Base-by-base conservation (phyloP, 2,888 invertebrate genomes). In the Beris chalybata region DNA sequence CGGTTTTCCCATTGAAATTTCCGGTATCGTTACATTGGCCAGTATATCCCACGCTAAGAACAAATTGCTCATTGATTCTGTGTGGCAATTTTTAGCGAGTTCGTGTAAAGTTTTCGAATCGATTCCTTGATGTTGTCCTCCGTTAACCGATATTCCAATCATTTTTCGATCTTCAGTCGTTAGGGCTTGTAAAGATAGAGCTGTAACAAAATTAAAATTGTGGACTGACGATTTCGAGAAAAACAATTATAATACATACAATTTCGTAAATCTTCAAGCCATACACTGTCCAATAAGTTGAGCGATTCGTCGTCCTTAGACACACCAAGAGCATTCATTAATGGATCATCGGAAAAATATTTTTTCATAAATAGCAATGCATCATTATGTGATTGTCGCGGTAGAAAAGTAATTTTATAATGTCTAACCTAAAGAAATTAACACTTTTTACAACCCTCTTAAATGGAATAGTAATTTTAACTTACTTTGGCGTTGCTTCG, bases 291-390 rank as follows among this genome's bases (percentile, higher is more conserved):
- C 12, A 58, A 4, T 30, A 58, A 22, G 5, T 47, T 11, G 5
- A 15, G 15, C n/a, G 29, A 58, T 15, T 58, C 58, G 12, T 12
- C 12, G 12, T 22, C n/a, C 22, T 4, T 29, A 7, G 32, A 29
- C 7, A 45, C 58, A 4, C 58, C 58, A 15, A 58, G 12, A 58
- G 58, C n/a, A 9, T 6, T 12, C 29, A 45, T 29, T 12, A 58
- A 30, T 30, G 58, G 58, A 30, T 58, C 58, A 9, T 58, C 44
- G 3, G 45, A 12, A 45, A 58, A 58, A 12, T 58, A 12, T 30
- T 58, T 45, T 29, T n/a, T 29, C 45, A 58, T 45, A 47, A 58
- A 58, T 29, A 2, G 11, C 4, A 58, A 5, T 1, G 22, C 47
- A 3, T 1, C 45, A 5, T 58, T 45, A 13, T 47, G 45, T 11